A percentile compares a stretch with the other conserved stretches of the same genome.
phyloP scores from a whole-genome alignment of 2,888 invertebrate species.

The Meliscaeva auricollis region DNA sequence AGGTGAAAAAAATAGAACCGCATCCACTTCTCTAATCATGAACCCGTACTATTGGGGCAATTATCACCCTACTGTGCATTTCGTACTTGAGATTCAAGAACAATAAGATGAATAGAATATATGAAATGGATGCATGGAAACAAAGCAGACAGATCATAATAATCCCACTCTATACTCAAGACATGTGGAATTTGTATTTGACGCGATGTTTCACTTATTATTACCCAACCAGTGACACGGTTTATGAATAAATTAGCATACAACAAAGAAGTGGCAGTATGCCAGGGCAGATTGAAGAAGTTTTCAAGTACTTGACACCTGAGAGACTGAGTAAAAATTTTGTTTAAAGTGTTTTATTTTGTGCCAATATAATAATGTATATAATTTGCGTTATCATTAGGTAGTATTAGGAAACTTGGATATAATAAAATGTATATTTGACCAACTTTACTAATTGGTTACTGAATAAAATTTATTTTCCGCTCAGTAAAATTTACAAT shows the following conservation, averaged over 20 bases:
- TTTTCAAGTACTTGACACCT: constrained; percentile 67
- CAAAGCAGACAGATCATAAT: constrained; percentile 33
- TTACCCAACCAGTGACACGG: constrained; percentile 54
- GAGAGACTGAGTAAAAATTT: constrained; percentile 25
- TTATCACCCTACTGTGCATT: constrained; percentile 70
- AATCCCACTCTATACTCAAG: constrained; percentile 53
- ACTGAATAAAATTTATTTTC: no score
- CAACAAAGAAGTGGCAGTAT: constrained; percentile 35
- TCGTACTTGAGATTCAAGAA: constrained; percentile 47
- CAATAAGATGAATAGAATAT: background rate
- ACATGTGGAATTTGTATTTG: constrained; percentile 38
- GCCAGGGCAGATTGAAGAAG: constrained; percentile 18
- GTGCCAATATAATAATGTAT: background rate
- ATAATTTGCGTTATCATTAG: constrained; percentile 2
- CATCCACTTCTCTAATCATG: constrained; percentile 69
- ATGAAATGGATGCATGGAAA: constrained; percentile 49
- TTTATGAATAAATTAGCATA: constrained; percentile 73
- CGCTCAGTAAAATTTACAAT: no score
- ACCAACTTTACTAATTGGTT: no score
- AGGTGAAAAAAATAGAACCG: constrained; percentile 31
- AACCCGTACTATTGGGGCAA: constrained; percentile 49
- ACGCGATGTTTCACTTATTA: constrained; percentile 55
- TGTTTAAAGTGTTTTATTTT: background rate
- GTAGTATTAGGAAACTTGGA: no score
- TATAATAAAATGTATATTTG: no score